Percentiles rank a stretch among this genome's conserved stretches.
These are phyloP conservation scores for Phalloptychus januarius DNA, from an alignment of 2,797 vertebrate genomes.

Conservation along the genomic window DNA sequence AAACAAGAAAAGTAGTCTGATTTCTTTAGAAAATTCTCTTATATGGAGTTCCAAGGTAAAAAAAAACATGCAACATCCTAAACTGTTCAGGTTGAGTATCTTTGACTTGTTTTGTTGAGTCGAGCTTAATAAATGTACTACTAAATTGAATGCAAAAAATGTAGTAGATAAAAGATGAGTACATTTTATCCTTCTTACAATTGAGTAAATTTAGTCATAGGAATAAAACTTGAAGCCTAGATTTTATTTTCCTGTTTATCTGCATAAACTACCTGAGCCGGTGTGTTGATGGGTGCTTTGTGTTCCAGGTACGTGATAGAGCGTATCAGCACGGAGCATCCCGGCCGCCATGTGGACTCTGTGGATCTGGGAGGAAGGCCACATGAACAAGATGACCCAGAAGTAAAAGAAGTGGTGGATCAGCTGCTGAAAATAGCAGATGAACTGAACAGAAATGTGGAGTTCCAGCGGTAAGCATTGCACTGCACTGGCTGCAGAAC, in stretches of 20 bases:
- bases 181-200: background rate
- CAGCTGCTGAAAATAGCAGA: constrained; percentile 80
- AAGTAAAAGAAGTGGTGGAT: constrained; percentile 77
- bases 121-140: background rate
- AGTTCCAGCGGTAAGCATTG: constrained; percentile 74
- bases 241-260: background rate
- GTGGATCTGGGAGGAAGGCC: constrained; percentile 77
- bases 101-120: background rate
- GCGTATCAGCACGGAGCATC: constrained; percentile 64
- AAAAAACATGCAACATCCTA: background rate
- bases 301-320: constrained; percentile 75
- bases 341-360: constrained; percentile 49
- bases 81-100: background rate
- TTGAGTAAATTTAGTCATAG: background rate
- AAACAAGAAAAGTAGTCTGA: background rate
- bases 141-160: background rate
- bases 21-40: background rate
- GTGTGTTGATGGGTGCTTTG: background rate
- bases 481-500: background rate
- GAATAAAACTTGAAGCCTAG: background rate
- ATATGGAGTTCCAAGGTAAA: background rate
- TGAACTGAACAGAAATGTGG: constrained; percentile 75
- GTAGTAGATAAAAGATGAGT: background rate
- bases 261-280: background rate
- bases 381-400: constrained; percentile 71